These are phyloP conservation scores for Tursiops truncatus DNA, from an alignment of 2,113 vertebrate genomes.

Conservation along the genomic window DNA sequence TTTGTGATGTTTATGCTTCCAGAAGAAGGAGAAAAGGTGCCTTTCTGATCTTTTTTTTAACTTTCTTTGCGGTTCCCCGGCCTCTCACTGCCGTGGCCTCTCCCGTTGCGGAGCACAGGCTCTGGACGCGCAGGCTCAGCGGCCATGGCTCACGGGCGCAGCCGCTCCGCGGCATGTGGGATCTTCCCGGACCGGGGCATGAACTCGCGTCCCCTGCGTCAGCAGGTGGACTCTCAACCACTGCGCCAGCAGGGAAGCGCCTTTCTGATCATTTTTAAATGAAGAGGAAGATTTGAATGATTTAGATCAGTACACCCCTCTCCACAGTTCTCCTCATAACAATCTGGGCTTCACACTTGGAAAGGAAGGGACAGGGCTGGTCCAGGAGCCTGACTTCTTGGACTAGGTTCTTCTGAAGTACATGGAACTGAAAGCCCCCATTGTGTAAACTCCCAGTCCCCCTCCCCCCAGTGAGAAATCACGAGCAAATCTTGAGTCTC, in stretches of 20 bases:
- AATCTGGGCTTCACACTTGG: not conserved
- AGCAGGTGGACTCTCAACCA: too few relatives aligned
- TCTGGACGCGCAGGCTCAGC: too few relatives aligned
- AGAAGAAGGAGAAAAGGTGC: not conserved
- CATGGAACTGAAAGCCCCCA: constrained; percentile 46
- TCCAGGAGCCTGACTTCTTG: not conserved
- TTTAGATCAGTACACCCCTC: not conserved
- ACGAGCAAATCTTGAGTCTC: not conserved
- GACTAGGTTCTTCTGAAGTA: not conserved
- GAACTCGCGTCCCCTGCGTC: too few relatives aligned
- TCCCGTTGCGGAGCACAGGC: too few relatives aligned
- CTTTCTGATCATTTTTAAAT: not conserved
- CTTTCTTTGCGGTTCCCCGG: too few relatives aligned
- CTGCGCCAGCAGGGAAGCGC: too few relatives aligned
- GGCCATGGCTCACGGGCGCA: too few relatives aligned
- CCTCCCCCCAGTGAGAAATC: not conserved
- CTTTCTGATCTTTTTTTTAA: not conserved
- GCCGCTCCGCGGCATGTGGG: too few relatives aligned
- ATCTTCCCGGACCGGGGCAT: too few relatives aligned
- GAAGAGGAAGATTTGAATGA: not conserved
- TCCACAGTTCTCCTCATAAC: not conserved
- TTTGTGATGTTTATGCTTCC: not conserved
- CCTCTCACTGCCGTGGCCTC: too few relatives aligned
- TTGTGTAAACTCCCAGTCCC: not conserved
- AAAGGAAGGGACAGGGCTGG: not conserved